Conservation (phyloP, 1,140 invertebrate species). For the Ephestia elutella region DNA sequence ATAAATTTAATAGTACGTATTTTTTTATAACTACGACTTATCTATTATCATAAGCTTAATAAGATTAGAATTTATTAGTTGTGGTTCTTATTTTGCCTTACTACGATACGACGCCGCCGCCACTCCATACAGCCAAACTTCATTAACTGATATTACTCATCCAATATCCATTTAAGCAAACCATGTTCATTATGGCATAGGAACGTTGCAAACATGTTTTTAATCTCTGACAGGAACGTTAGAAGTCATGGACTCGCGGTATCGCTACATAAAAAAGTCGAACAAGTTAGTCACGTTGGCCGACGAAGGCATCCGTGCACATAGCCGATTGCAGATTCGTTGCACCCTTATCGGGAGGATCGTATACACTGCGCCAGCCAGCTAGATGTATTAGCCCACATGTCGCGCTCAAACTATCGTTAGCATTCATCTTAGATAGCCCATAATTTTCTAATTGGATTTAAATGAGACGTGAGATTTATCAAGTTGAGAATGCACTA, state of each 20-base stretch:
- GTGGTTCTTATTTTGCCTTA: too few species aligned
- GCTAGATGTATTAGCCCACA: slow-evolving; percentile 46
- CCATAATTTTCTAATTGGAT: slow-evolving; percentile 57
- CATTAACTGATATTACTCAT: background rate
- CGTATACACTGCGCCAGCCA: slow-evolving; percentile 15
- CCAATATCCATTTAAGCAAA: background rate
- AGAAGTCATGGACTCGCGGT: background rate
- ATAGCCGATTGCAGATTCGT: slow-evolving; percentile 43
- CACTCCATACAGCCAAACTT: background rate
- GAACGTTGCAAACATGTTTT: background rate
- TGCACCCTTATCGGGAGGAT: slow-evolving; percentile 42
- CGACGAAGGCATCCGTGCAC: slow-evolving; percentile 22
- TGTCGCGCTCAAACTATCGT: slow-evolving; percentile 36
- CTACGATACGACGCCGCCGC: too few species aligned
- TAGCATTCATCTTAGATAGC: slow-evolving; percentile 51
- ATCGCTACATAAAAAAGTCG: background rate
- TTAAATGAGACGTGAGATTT: slow-evolving; percentile 22
- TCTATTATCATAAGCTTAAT: background rate
- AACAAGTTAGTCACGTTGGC: background rate
- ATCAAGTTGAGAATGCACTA: background rate
- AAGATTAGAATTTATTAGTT: background rate
- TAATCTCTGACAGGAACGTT: slow-evolving; percentile 7
- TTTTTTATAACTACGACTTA: too few species aligned
- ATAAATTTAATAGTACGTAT: too few species aligned
- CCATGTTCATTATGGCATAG: background rate